Conservation (phyloP, 2,888 invertebrate species). For the Trichopoda pennipes region DNA sequence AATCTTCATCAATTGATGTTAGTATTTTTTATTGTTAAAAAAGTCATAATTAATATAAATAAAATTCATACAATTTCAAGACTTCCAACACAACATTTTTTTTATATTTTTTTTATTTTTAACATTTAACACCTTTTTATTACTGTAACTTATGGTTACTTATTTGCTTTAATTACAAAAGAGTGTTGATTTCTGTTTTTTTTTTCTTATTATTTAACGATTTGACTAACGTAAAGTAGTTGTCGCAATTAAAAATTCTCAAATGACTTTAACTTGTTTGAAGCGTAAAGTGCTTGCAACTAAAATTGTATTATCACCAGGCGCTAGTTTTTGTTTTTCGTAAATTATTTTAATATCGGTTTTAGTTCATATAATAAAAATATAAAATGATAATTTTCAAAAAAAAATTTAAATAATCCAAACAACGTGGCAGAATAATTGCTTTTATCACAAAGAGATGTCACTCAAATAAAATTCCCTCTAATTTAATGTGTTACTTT, state of each 20-base stretch:
- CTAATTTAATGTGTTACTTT: too few species aligned
- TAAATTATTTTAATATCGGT: too few species aligned
- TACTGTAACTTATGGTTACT: neutral
- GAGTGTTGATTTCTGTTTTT: neutral
- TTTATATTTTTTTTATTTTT: neutral
- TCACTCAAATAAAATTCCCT: too few species aligned
- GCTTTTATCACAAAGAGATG: too few species aligned
- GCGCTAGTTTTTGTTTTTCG: too few species aligned
- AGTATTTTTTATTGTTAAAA: conserved; percentile 50
- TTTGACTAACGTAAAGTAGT: neutral
- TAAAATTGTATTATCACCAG: too few species aligned
- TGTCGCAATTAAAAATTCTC: neutral
- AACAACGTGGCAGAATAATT: too few species aligned
- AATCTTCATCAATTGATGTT: conserved; percentile 28
- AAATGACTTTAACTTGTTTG: too few species aligned
- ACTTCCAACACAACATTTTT: conserved; percentile 45
- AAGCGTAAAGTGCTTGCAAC: too few species aligned
- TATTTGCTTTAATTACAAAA: neutral
- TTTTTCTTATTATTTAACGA: conserved; percentile 25
- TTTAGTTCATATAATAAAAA: too few species aligned
- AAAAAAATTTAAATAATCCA: too few species aligned
- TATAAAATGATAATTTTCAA: too few species aligned
- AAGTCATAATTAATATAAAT: conserved; percentile 46
- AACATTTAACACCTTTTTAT: conserved; percentile 49
- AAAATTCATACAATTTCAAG: conserved; percentile 13